A percentile compares a stretch with the other conserved stretches of the same genome.
phyloP scores from a whole-genome alignment of 2,797 vertebrate species.

The Syndactyla subalaris region DNA sequence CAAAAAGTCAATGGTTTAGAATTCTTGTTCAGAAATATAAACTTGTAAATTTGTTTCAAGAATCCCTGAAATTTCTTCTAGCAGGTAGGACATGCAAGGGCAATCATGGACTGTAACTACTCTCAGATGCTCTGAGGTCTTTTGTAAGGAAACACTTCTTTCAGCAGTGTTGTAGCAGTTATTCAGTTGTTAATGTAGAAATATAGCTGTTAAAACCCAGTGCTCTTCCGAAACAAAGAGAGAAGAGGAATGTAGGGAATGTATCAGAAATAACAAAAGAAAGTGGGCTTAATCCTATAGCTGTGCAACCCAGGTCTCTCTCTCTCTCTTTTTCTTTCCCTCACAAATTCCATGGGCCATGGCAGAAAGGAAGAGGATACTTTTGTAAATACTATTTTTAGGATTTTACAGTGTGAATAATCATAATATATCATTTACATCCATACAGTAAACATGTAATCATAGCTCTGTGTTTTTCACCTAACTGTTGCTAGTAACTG shows the following conservation, averaged over 20 bases:
- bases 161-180: neutral
- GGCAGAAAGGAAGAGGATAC: neutral
- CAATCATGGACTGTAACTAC: neutral
- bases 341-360: neutral
- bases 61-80: neutral
- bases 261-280: neutral
- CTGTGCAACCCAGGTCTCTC: neutral
- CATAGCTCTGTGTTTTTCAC: neutral
- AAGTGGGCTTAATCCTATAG: neutral
- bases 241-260: neutral
- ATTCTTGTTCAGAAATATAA: neutral
- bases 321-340: neutral
- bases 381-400: neutral
- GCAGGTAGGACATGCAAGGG: neutral
- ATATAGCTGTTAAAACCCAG: neutral
- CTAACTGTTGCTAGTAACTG: neutral
- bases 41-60: neutral
- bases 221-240: neutral
- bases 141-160: neutral
- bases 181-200: neutral
- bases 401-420: neutral
- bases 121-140: neutral
- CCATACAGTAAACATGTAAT: neutral
- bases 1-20: neutral
- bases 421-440: neutral